These are phyloP conservation scores for Eulemur rufifrons DNA, from an alignment of 2,113 vertebrate species.

Conservation along the genomic window DNA sequence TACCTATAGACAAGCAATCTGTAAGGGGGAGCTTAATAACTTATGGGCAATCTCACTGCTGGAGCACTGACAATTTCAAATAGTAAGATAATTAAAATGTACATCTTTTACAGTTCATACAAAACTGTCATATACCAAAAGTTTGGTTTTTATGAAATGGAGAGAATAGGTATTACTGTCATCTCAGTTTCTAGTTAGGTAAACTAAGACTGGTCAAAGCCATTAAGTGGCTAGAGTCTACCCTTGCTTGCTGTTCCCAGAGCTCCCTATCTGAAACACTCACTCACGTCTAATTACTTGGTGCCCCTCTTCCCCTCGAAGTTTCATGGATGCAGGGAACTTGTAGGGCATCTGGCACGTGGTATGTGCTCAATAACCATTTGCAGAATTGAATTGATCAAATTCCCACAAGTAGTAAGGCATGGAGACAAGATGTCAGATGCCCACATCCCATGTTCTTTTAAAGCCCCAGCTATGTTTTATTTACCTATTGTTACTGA, in stretches of 20 bases:
- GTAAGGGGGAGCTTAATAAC: neutral
- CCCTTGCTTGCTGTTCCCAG: neutral
- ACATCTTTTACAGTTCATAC: neutral
- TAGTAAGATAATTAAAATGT: neutral
- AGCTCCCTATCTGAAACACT: neutral
- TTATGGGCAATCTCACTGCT: neutral
- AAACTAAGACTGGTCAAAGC: neutral
- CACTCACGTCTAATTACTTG: neutral
- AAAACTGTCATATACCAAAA: neutral
- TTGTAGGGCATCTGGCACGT: neutral
- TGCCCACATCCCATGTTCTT: neutral
- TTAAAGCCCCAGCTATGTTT: neutral
- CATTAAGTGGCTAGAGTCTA: neutral
- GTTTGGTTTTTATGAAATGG: neutral
- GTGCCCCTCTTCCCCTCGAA: neutral
- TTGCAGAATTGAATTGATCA: neutral
- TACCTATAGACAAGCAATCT: neutral
- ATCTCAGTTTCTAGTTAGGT: neutral
- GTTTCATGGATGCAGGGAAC: neutral
- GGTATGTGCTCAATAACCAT: neutral
- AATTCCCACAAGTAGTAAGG: neutral
- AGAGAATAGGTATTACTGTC: neutral
- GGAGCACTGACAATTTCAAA: neutral
- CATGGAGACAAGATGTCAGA: neutral
- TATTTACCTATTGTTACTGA: neutral